A percentile compares a stretch with the other conserved stretches of the same genome.
phyloP scores from a whole-genome alignment of 2,113 vertebrate species.

The Syrrhaptes paradoxus region DNA sequence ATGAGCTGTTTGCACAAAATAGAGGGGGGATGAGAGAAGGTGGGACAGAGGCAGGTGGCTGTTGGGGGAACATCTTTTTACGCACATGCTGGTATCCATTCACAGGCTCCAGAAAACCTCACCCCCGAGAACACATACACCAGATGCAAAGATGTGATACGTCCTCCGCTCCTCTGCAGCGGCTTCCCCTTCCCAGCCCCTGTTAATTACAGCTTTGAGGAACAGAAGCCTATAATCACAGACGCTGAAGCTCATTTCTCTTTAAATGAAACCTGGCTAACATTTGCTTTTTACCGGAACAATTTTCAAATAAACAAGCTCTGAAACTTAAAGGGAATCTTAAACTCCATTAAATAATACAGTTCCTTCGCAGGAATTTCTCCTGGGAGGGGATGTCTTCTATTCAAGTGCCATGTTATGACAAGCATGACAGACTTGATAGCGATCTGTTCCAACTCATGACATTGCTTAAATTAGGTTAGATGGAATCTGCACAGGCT shows the following conservation, averaged over 20 bases:
- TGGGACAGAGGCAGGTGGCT: not conserved
- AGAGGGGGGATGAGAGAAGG: not conserved
- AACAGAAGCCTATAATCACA: not conserved
- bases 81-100: not conserved
- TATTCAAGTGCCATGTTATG: constrained; percentile 78
- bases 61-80: not conserved
- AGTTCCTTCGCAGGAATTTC: constrained; percentile 69
- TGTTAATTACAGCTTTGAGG: constrained; percentile 38
- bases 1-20: constrained; percentile 2
- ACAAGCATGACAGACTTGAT: constrained; percentile 80
- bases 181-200: not conserved
- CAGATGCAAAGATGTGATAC: not conserved
- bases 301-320: constrained; percentile 65
- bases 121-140: not conserved
- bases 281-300: constrained; percentile 7
- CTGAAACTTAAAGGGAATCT: constrained; percentile 68
- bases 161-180: not conserved
- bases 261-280: constrained; percentile 44
- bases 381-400: constrained; percentile 75
- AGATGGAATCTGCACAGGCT: constrained; percentile 57
- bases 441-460: constrained; percentile 78
- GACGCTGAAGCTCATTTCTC: not conserved
- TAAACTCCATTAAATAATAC: constrained; percentile 75
- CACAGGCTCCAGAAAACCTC: not conserved
- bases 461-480: constrained; percentile 78